Base-by-base conservation (phyloP, 30 jellyfish, hydroid and myxozoan species). In the Turritopsis dohrnii region DNA sequence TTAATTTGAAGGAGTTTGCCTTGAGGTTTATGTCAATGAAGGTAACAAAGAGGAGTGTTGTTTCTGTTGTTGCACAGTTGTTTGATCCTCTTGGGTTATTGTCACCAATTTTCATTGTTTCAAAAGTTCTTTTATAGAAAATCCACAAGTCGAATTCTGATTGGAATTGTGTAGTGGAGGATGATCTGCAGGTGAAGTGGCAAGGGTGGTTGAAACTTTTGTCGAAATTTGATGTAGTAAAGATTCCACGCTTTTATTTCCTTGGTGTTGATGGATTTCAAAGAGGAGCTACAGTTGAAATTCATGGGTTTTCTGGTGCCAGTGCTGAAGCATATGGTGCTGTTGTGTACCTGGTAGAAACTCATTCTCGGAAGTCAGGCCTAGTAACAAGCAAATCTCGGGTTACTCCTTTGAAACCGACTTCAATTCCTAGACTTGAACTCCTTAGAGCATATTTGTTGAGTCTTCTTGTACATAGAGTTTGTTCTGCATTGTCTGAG, bases 31-130 rank as follows among this genome's bases (percentile, higher is more conserved):
- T 18, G 80, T 16, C 18, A 19, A 20, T 31, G 18, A 80, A 41
- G 18, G 0, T 85, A n/a, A 54, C 87, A 21, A 80, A 80, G 54
- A 22, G 87, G n/a, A 18, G 54, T 31, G 31, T 23, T 19, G 0
- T 80, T 17, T 19, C 25, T 21, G 19, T 80, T 54, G n/a, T 54
- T 0, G n/a, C 87, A 30, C n/a, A 85, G 22, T 31, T 80, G 26
- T 80, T 31, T 27, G 87, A 80, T 54, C 87, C 87, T 31, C 87
- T 80, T 16, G 87, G 87, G 1, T 27, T 80, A 21, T 22, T 1
- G 21, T 29, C 52, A 19, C 87, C 87, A 16, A 54, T 80, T 17
- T n/a, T 80, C 19, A 52, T 52, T 20, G 18, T 23, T 54, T 23
- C 21, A 0, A 54, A 80, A 80, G 18, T 24, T 27, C 31, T 80